These are phyloP conservation scores for Neosilurus hyrtlii DNA, from an alignment of 2,797 vertebrate species.

Conservation along the genomic window DNA sequence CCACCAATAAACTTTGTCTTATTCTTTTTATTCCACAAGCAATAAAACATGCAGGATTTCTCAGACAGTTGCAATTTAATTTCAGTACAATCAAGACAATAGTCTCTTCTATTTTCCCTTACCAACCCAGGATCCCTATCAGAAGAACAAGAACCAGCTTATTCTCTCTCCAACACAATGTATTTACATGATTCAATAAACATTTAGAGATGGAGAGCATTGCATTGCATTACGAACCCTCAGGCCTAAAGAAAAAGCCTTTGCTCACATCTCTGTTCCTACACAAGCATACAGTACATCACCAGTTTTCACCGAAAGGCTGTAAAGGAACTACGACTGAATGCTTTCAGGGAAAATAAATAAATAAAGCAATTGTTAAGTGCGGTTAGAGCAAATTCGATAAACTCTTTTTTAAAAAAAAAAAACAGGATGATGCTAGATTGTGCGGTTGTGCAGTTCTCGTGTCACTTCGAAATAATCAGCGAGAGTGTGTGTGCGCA, in stretches of 20 bases:
- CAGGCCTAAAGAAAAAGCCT: conserved; percentile 33
- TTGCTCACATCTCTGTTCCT: conserved; percentile 31
- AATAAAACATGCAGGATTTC: conserved; percentile 34
- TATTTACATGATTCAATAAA: conserved; percentile 55
- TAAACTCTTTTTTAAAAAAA: conserved; percentile 28
- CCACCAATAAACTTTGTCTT: too few relatives aligned
- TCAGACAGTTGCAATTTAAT: conserved; percentile 27
- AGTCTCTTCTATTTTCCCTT: conserved; percentile 16
- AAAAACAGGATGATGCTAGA: conserved; percentile 14
- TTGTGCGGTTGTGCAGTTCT: not conserved
- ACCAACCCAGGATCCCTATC: conserved; percentile 48
- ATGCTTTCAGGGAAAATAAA: not conserved
- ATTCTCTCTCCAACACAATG: conserved; percentile 46
- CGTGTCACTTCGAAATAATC: conserved; percentile 15
- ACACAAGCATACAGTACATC: not conserved
- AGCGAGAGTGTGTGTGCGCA: too few relatives aligned
- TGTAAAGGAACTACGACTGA: not conserved
- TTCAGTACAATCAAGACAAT: conserved; percentile 42
- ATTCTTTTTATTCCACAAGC: conserved; percentile 32
- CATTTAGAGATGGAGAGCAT: conserved; percentile 45
- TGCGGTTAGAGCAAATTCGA: conserved; percentile 31
- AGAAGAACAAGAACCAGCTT: conserved; percentile 45
- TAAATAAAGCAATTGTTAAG: not conserved
- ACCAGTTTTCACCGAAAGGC: not conserved
- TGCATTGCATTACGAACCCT: conserved; percentile 26